Percentiles rank a stretch among this genome's conserved stretches.
Conservation (phyloP, 1,140 invertebrate genomes). For the Teleopsis dalmanni region DNA sequence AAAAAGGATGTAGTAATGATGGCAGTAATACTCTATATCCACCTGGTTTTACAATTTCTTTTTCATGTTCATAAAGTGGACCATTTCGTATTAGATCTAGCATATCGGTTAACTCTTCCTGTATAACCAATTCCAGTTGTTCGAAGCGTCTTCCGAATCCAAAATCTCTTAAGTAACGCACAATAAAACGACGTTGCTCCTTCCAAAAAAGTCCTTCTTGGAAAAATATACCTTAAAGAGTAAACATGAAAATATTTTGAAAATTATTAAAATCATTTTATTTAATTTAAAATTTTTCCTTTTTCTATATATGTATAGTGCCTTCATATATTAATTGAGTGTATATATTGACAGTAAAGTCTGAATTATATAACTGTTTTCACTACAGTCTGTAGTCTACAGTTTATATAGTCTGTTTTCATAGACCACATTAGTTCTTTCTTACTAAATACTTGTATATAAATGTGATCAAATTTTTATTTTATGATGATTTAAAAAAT, state of each 20-base stretch:
- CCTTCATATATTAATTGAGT: too few species aligned
- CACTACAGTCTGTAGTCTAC: too few species aligned
- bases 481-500: too few species aligned
- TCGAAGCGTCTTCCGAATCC: slow-evolving; percentile 60
- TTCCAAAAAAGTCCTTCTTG: slow-evolving; percentile 61
- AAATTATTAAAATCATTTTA: too few species aligned
- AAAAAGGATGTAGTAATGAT: slow-evolving; percentile 45
- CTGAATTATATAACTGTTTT: too few species aligned
- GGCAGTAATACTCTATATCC: slow-evolving; percentile 45
- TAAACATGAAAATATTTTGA: background rate
- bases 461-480: too few species aligned
- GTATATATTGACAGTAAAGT: too few species aligned
- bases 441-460: too few species aligned
- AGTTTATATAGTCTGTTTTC: too few species aligned
- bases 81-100: slow-evolving; percentile 50
- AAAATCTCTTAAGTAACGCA: slow-evolving; percentile 60
- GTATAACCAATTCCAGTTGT: slow-evolving; percentile 47
- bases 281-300: too few species aligned
- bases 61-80: slow-evolving; percentile 47
- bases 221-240: slow-evolving; percentile 56
- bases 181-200: slow-evolving; percentile 61
- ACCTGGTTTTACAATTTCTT: slow-evolving; percentile 45
- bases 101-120: slow-evolving; percentile 49
- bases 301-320: too few species aligned
- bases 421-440: too few species aligned